Evolutionary conservation across 64 coral and sea anemone genomes (phyloP).

Genomic region (Pocillopora damicornis): DNA sequence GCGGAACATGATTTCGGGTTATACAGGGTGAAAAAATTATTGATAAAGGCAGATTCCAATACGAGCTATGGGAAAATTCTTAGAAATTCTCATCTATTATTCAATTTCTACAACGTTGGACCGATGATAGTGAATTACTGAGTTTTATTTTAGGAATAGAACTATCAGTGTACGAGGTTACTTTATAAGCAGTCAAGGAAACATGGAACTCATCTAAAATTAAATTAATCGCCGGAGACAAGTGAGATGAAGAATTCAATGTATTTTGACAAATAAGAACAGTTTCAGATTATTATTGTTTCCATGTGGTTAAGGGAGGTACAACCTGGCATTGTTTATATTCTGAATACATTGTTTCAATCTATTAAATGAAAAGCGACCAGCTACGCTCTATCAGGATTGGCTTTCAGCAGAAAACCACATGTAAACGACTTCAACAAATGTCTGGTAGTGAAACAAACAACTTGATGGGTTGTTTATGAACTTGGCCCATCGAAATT

Average conservation of each 20-base stretch:
- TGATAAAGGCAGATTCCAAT: no score
- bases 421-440: not conserved
- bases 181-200: no score
- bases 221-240: no score
- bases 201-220: no score
- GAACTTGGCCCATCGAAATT: not conserved
- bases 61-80: not conserved
- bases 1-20: no score
- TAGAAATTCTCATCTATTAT: constrained; percentile 1
- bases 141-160: no score
- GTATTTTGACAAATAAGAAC: not conserved
- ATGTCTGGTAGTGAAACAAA: not conserved
- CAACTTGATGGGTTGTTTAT: not conserved
- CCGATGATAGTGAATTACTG: not conserved
- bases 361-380: not conserved
- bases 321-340: not conserved
- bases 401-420: not conserved
- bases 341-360: not conserved
- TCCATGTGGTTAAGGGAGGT: not conserved
- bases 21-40: no score
- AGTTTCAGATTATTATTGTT: not conserved
- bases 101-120: constrained; percentile 10
- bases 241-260: no score
- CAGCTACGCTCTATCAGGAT: not conserved
- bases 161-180: no score